A percentile compares a stretch with the other conserved stretches of the same genome.
These are phyloP conservation scores for Glaucopsyche alexis DNA, from an alignment of 2,888 invertebrate species.

Conservation along the genomic window DNA sequence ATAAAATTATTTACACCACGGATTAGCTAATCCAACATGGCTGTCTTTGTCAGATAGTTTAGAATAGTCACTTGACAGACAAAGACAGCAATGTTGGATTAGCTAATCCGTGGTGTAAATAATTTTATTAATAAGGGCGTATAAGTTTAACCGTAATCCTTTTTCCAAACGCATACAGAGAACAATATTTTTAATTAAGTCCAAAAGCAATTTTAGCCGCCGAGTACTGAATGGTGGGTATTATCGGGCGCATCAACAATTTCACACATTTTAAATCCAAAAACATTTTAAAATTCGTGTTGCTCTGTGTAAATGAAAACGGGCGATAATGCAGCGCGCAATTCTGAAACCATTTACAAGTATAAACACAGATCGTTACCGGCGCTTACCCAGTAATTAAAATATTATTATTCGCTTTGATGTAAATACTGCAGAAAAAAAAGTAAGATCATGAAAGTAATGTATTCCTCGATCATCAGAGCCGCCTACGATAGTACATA, in stretches of 20 bases:
- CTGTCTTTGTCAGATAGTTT: too few species aligned
- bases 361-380: conserved; percentile 16
- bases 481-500: too few species aligned
- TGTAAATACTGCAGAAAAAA: not conserved
- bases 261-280: conserved; percentile 38
- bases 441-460: not conserved
- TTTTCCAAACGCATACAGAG: not conserved
- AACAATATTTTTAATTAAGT: conserved; percentile 31
- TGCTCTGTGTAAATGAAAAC: conserved; percentile 39
- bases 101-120: too few species aligned
- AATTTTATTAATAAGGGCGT: too few species aligned
- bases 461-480: too few species aligned
- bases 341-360: conserved; percentile 33
- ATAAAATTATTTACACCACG: too few species aligned
- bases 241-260: conserved; percentile 36
- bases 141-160: not conserved
- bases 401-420: conserved; percentile 2
- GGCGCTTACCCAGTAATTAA: conserved; percentile 1
- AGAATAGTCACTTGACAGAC: too few species aligned
- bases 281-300: conserved; percentile 40
- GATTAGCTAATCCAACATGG: too few species aligned
- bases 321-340: conserved; percentile 36
- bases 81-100: too few species aligned
- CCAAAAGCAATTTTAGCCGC: conserved; percentile 30
- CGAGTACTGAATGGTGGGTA: conserved; percentile 27